Evolutionary conservation across 2,888 invertebrate species (phyloP).

Genomic region (Brachyptera putata): DNA sequence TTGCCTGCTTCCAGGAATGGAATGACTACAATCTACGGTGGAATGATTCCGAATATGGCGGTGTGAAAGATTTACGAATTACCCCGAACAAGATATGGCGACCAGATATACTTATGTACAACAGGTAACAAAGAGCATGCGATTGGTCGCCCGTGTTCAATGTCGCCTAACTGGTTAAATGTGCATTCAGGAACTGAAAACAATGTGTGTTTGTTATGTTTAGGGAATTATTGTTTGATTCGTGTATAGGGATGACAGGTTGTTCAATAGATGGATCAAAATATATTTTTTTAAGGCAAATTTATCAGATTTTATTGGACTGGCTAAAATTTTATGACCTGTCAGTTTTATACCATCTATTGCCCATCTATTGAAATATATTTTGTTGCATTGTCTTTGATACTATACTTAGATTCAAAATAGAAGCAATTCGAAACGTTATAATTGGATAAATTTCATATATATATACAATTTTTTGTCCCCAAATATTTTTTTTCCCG

Average conservation of each 20-base stretch:
- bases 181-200: no score
- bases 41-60: slow-evolving; percentile 93
- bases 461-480: no score
- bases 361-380: no score
- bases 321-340: no score
- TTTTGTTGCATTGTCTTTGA: no score
- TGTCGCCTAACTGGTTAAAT: no score
- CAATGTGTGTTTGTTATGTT: no score
- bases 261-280: neutral
- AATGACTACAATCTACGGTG: slow-evolving; percentile 95
- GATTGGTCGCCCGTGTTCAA: neutral
- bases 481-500: no score
- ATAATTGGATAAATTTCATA: no score
- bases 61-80: slow-evolving; percentile 89
- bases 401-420: no score
- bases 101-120: slow-evolving; percentile 99
- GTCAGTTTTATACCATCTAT: no score
- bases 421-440: no score
- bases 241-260: neutral
- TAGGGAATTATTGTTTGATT: neutral
- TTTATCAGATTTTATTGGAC: neutral
- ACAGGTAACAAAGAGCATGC: slow-evolving; percentile 64
- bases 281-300: neutral
- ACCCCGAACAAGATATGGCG: slow-evolving; percentile 96
- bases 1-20: slow-evolving; percentile 74